Percentiles rank a stretch among this genome's conserved stretches.
Conservation (phyloP, 2,888 invertebrate species). For the Eristalis arbustorum region DNA sequence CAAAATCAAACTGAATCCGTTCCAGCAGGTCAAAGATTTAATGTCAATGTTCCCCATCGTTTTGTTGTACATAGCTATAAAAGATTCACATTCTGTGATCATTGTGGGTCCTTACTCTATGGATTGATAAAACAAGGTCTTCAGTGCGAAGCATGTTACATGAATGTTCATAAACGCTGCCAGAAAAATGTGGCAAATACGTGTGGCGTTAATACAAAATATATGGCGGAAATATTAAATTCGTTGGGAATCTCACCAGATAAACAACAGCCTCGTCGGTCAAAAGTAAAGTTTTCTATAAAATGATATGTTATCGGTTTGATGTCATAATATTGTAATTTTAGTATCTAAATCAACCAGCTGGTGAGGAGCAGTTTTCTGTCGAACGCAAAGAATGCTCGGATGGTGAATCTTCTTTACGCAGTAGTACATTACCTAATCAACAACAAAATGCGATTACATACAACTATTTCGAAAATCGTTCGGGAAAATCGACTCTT, state of each 20-base stretch:
- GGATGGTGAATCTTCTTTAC: slow-evolving; percentile 74
- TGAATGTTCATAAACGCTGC: slow-evolving; percentile 99
- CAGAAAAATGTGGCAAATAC: slow-evolving; percentile 99
- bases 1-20: slow-evolving; percentile 83
- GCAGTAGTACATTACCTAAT: slow-evolving; percentile 43
- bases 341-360: slow-evolving; percentile 79
- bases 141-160: slow-evolving; percentile 97
- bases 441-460: slow-evolving; percentile 74
- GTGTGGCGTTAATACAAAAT: slow-evolving; percentile 98
- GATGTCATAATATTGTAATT: not conserved
- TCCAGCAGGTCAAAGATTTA: slow-evolving; percentile 91
- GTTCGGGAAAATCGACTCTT: slow-evolving; percentile 84
- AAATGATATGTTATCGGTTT: not conserved
- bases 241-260: slow-evolving; percentile 95
- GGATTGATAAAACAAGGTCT: slow-evolving; percentile 97
- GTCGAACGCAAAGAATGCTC: slow-evolving; percentile 78
- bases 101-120: slow-evolving; percentile 98
- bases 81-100: slow-evolving; percentile 99
- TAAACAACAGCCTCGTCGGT: slow-evolving; percentile 86
- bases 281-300: slow-evolving; percentile 81
- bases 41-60: slow-evolving; percentile 98
- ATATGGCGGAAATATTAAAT: slow-evolving; percentile 95
- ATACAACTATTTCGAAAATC: slow-evolving; percentile 76
- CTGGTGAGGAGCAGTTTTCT: slow-evolving; percentile 81
- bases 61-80: slow-evolving; percentile 98